Evolutionary conservation across 2,888 invertebrate species (phyloP), one percentile per base, ranked within the genome.

Genomic region (Cabera pusaria): DNA sequence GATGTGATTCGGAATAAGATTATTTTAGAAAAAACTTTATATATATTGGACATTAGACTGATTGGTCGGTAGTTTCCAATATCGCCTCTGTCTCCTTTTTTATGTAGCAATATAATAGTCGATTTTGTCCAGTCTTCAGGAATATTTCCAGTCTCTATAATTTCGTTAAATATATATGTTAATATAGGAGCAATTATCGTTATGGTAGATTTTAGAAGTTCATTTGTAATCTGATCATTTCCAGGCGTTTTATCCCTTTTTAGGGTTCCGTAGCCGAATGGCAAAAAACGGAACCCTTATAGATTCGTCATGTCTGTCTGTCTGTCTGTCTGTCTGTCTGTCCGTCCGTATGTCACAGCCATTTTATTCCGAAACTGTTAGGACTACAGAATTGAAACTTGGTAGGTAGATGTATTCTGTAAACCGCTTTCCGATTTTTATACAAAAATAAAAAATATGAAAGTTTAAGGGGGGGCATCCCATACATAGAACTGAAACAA

Each of bases 1-100:
- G 6, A 34, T n/a, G 40, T 36, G 5, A 52, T 45, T 41, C 41
- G 25, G 5, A 4, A 8, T 5, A 49, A 12, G 21, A 52, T 25
- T 3, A 47, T 33, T 45, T 49, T 47, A 5, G 41, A 44, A 29
- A 46, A 46, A 3, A 24, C 14, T 6, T 12, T 27, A 38, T 47
- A 6, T 36, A 42, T 24, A 43, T 46, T 35, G n/a, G 16, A 25
- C 25, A 25, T 25, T 12, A 48, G 19, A 10, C 45, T 41, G 1
- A 39, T 40, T 3, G 35, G 43, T 20, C 39, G 35, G 5, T 49
- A 44, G n/a, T n/a, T n/a, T n/a, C n/a, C n/a, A n/a, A n/a, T n/a
- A 25, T 49, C 28, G 1, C 24, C 24, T 17, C 41, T 36, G 32
- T 46, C 44, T 21, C 45, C 45, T 31, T 45, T 46, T 26, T 38